Base-by-base conservation (phyloP, 2,888 invertebrate species). In the Tanytarsus gracilentus region DNA sequence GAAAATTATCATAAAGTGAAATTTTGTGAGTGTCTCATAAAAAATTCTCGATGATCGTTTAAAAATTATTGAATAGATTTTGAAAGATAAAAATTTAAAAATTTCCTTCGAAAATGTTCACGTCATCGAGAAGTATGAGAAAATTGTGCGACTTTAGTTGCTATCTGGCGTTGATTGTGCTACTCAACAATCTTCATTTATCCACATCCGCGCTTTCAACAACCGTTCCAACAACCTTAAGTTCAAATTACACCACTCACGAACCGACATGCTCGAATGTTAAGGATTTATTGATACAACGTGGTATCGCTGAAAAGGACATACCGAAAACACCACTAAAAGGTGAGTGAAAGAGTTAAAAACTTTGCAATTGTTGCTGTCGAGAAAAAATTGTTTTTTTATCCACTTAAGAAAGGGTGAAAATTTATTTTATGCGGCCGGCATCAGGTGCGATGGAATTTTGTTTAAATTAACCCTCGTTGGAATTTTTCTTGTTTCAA, bases 291-390 rank as follows among this genome's bases (percentile, higher is more conserved):
- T 48, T 58, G 8, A 16, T 27, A 23, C 44, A 58, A 48, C 58
- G 58, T 16, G 58, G 48, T 30, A 48, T 58, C 21, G 48, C 44
- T 14, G 48, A 58, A 40, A 58, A 48, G 48, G 58, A 58, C 30
- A 29, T 58, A 48, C 58, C 48, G 8, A 58, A 44, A 58, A 48
- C 30, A 48, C 58, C 58, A 16, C 44, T 58, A 8, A 58, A 58
- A 58, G 58, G 58, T 58, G 18, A 58, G 58, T 29, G 23, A n/a
- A 11, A 39, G 5, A 39, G 39, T 14, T n/a, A n/a, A n/a, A n/a
- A n/a, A n/a, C n/a, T n/a, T n/a, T n/a, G n/a, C n/a, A n/a, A n/a
- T n/a, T n/a, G n/a, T n/a, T n/a, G n/a, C n/a, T n/a, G n/a, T n/a
- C n/a, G n/a, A n/a, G n/a, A n/a, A n/a, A 36, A 36, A 14, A 14